Evolutionary conservation across 2,888 invertebrate species (phyloP).

Genomic region (Himalopsyche japonica): DNA sequence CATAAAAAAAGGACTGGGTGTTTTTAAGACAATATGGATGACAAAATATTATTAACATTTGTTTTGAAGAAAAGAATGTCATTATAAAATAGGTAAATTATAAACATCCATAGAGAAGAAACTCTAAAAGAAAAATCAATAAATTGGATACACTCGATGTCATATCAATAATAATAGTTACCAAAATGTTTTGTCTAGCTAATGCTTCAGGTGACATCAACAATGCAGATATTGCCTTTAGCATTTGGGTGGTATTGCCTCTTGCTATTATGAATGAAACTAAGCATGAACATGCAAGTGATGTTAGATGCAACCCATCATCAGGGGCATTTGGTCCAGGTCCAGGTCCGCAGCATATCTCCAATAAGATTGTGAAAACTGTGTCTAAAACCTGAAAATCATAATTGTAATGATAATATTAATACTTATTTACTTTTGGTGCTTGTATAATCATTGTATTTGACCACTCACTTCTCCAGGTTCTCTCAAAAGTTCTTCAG

Average conservation of each 20-base stretch:
- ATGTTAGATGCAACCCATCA: constrained; percentile 74
- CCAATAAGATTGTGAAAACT: constrained; percentile 81
- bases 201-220: constrained; percentile 82
- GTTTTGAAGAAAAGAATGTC: no score
- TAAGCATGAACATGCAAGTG: constrained; percentile 89
- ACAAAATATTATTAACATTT: no score
- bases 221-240: constrained; percentile 84
- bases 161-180: constrained; percentile 45
- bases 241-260: constrained; percentile 88
- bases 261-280: constrained; percentile 89
- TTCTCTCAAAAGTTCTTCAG: constrained; percentile 83
- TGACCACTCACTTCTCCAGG: constrained; percentile 68
- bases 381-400: constrained; percentile 69
- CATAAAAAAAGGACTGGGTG: no score
- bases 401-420: neutral
- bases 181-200: constrained; percentile 80
- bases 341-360: constrained; percentile 75
- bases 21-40: no score
- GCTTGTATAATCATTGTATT: constrained; percentile 44
- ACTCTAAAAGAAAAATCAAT: no score
- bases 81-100: no score
- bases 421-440: neutral
- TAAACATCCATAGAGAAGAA: no score
- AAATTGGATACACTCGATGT: no score
- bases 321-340: constrained; percentile 62